phyloP scores from a whole-genome alignment of 2,797 vertebrate genomes.

The Micromesistius poutassou region DNA sequence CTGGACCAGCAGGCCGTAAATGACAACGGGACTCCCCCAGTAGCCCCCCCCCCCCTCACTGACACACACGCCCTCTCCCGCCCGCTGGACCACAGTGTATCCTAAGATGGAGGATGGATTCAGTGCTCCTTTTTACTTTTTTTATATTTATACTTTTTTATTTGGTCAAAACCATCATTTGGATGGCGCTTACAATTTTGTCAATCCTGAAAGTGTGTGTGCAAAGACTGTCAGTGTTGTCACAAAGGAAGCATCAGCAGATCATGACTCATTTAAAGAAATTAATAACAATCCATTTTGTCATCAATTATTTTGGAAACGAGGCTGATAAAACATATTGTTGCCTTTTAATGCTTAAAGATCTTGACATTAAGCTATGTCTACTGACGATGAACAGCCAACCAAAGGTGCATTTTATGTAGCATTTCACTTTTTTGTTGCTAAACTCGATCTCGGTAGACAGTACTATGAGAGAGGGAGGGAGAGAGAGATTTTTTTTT shows the following conservation, averaged over 20 bases:
- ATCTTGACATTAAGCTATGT: no score
- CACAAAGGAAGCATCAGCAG: not conserved
- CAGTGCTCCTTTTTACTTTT: not conserved
- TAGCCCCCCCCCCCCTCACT: not conserved
- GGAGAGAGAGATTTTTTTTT: no score
- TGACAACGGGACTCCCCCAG: not conserved
- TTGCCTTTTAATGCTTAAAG: not conserved
- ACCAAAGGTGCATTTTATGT: no score
- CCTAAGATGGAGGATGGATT: not conserved
- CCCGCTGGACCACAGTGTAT: not conserved
- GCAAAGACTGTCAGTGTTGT: not conserved
- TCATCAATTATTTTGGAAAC: not conserved
- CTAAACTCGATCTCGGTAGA: no score
- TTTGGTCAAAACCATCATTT: not conserved
- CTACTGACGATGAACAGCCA: no score
- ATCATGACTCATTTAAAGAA: not conserved
- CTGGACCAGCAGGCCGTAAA: not conserved
- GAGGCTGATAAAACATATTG: not conserved
- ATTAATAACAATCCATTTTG: not conserved
- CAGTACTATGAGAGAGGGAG: no score
- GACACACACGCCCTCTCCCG: not conserved
- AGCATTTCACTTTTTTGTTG: no score
- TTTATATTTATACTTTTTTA: not conserved
- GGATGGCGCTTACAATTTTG: not conserved
- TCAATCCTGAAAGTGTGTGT: not conserved